Percentiles rank a stretch among this genome's conserved stretches.
Conservation (phyloP, 2,113 vertebrate genomes). For the Cyprinodon variegatus region DNA sequence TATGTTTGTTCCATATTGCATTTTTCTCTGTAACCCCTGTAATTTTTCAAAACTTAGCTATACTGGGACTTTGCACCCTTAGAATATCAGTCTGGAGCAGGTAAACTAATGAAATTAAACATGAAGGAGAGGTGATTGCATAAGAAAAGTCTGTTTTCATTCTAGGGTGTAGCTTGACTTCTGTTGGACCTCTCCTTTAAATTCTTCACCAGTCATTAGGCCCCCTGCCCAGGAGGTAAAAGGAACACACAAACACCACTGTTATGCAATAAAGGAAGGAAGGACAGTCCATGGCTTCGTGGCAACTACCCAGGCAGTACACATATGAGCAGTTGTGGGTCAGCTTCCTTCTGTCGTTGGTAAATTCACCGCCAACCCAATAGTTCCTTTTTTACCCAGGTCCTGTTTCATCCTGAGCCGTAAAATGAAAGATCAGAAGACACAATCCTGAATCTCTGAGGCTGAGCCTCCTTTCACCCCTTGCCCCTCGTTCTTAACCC, state of each 20-base stretch:
- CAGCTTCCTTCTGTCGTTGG: neutral
- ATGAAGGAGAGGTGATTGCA: neutral
- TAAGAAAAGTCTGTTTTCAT: conserved; percentile 4
- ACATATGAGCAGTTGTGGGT: neutral
- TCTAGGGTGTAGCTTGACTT: neutral
- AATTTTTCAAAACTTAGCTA: neutral
- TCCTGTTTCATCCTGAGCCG: neutral
- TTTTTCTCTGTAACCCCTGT: too few relatives aligned
- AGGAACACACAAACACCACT: conserved; percentile 17
- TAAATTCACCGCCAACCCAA: neutral
- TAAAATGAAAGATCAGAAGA: too few relatives aligned
- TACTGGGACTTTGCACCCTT: neutral
- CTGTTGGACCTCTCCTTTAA: conserved; percentile 33
- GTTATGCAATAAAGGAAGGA: conserved; percentile 61
- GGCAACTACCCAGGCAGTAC: neutral
- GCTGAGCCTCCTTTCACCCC: too few relatives aligned
- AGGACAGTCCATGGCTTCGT: conserved; percentile 34
- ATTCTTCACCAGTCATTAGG: conserved; percentile 23
- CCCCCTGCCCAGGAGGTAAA: conserved; percentile 4
- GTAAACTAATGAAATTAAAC: neutral
- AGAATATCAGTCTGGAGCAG: neutral
- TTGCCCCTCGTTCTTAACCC: neutral
- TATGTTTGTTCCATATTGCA: too few relatives aligned
- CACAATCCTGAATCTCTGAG: too few relatives aligned
- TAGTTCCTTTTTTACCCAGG: neutral